Base-by-base conservation (phyloP, 2,888 invertebrate genomes). In the Apamea epomidion region DNA sequence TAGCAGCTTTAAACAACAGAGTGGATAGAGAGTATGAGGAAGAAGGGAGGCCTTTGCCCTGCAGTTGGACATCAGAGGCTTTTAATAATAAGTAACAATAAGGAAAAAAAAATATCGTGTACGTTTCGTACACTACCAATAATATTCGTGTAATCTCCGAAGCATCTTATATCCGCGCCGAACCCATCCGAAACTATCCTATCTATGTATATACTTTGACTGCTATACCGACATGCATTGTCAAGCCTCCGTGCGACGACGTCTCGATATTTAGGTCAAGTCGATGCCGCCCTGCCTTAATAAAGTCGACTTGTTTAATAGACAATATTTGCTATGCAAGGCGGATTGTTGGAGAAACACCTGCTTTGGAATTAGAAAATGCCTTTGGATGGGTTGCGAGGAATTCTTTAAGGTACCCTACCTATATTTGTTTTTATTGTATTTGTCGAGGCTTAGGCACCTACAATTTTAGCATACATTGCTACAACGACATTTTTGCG, bases 321-420 rank as follows among this genome's bases (percentile, higher is more conserved):
- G 88, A 89, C 89, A 89, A 89, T 89, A 89, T 89, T 88, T 89
- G 84, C 83, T 85, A 89, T 89, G 87, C 83, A 84, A 81, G 85
- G 78, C 70, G 81, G 64, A 86, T 85, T 83, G 80, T 74, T 77
- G 73, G 74, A 54, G 32, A 73, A 74, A 82, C 76, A 79, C 81
- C 82, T 85, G 76, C 78, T 79, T 81, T 64, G 60, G 68, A 77
- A 80, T 81, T 74, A 68, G 64, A 71, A 78, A 74, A 83, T 69
- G 60, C 60, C 51, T 45, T 4, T 65, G 18, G 60, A 51, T 45
- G 51, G 29, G 16, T 74, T 14, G 37, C 7, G 18, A 12, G 37
- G 60, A 60, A 68, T 74, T 75, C 42, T 67, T 25, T 8, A 32
- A 25, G 37, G 65, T 64, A 18, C 4, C 10, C 12, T 64, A 18